phyloP scores from a whole-genome alignment of 2,888 invertebrate species.

The Thumatha senex region DNA sequence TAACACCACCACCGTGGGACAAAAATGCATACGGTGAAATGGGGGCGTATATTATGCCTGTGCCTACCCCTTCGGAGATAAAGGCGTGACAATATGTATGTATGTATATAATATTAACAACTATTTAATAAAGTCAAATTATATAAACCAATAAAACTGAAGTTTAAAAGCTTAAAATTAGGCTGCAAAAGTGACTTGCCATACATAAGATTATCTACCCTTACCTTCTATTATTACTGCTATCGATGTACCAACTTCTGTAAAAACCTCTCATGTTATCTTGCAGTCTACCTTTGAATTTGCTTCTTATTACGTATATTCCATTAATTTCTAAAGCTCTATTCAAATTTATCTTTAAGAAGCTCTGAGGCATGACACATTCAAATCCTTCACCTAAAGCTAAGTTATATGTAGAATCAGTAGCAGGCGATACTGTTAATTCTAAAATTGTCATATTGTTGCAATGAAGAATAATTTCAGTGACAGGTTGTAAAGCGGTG shows the following conservation, averaged over 20 bases:
- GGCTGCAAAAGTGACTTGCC: too few relatives aligned
- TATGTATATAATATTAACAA: too few relatives aligned
- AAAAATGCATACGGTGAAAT: too few relatives aligned
- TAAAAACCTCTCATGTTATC: constrained; percentile 91
- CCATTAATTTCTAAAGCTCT: constrained; percentile 27
- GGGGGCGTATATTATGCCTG: too few relatives aligned
- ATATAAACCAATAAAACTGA: too few relatives aligned
- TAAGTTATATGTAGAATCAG: constrained; percentile 25
- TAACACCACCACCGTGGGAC: too few relatives aligned
- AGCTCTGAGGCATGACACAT: constrained; percentile 56
- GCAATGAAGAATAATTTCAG: constrained; percentile 68
- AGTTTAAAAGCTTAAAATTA: too few relatives aligned
- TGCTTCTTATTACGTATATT: constrained; percentile 85
- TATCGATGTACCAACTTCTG: constrained; percentile 88
- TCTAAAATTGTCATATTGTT: constrained; percentile 61
- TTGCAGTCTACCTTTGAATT: constrained; percentile 87
- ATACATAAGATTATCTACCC: neutral
- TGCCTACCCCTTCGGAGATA: too few relatives aligned
- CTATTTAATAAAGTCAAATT: too few relatives aligned
- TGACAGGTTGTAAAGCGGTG: constrained; percentile 37
- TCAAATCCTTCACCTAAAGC: constrained; percentile 35
- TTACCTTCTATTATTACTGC: constrained; percentile 74
- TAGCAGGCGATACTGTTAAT: constrained; percentile 53
- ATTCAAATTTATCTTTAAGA: constrained; percentile 52
- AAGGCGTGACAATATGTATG: too few relatives aligned